Base-by-base conservation (phyloP, 2,797 vertebrate species). In the Glossophaga mutica region DNA sequence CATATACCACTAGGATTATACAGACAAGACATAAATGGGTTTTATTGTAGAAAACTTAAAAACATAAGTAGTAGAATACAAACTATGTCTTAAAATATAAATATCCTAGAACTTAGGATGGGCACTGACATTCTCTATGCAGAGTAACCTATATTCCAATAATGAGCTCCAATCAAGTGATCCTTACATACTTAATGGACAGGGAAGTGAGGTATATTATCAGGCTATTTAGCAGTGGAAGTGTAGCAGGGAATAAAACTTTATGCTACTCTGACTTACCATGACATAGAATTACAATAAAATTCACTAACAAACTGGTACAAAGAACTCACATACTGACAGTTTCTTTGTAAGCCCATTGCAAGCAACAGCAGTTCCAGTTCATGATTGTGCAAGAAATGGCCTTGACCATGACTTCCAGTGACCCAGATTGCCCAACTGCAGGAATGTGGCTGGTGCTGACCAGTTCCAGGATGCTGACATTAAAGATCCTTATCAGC, bases 1-100 rank as follows among this genome's bases (percentile, higher is more conserved):
- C 0, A 0, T 78, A 24, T 21, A 50, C 42, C 12, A 77, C 34
- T 62, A 83, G 18, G 77, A 67, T 11, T 37, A 62, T 7, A 5
- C 21, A 71, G 29, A 52, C 8, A 77, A 71, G 71, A 71, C 42
- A 29, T 37, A 24, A 92, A 59, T 32, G 37, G 0, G 2, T 52
- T 10, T 62, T 89, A 76, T 12, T 48, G 15, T 21, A 71, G 29
- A 34, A 50, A 71, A 78, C 6, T 62, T 62, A 24, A 77, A 92
- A 52, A 88, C 11, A 22, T 34, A 78, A 74, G 32, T 39, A 68
- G n/a, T 76, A 52, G 29, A 34, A 12, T 44, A 71, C 7, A 87
- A 4, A 71, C 12, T 84, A 24, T 78, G 19, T 37, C 34, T 89
- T 71, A 22, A 32, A 92, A 18, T 62, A 48, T 70, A 34, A 77